Conservation (phyloP, 2,113 vertebrate genomes). For the Corvus hawaiiensis region DNA sequence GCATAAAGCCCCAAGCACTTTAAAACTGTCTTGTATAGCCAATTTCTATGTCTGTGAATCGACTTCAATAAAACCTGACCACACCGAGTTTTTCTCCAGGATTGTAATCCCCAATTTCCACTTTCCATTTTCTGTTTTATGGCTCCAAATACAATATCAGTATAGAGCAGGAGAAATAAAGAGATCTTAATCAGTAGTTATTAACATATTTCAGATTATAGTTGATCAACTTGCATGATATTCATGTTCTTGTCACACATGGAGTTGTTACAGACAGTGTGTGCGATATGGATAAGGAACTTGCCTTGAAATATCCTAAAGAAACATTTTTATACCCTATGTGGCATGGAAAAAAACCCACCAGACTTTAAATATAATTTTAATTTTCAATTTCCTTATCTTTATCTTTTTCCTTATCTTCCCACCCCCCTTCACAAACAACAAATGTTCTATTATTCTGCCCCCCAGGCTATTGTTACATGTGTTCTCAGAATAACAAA, state of each 20-base stretch:
- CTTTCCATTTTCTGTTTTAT: neutral
- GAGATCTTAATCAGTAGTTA: neutral
- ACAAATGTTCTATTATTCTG: conserved; percentile 4
- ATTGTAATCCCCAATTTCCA: neutral
- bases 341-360: neutral
- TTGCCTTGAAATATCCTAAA: neutral
- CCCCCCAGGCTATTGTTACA: conserved; percentile 38
- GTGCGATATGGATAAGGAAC: neutral
- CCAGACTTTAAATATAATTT: neutral
- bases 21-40: neutral
- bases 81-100: neutral
- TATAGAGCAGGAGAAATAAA: neutral
- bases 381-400: conserved; percentile 37
- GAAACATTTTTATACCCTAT: neutral
- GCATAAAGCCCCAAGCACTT: neutral
- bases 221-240: neutral
- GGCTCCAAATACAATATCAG: neutral
- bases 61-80: neutral
- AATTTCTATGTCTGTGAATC: neutral
- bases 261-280: neutral
- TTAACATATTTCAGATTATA: neutral
- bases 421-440: neutral
- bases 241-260: neutral
- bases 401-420: neutral
- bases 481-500: conserved; percentile 19